Conservation (phyloP, 2,888 invertebrate genomes). For the Auanema freiburgensis region DNA sequence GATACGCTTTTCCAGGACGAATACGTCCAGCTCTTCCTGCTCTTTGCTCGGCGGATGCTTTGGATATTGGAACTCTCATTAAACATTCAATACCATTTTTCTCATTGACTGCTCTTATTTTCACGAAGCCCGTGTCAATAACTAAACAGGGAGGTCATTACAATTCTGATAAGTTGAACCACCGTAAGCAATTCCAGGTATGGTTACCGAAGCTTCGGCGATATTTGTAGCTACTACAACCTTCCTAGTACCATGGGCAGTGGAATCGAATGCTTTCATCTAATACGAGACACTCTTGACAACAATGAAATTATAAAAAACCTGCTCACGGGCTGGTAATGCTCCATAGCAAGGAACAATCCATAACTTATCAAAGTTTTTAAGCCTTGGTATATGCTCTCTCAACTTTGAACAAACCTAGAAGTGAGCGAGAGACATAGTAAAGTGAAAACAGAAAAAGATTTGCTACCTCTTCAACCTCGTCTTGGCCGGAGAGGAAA, state of each 20-base stretch:
- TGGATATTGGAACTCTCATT: conserved; percentile 64
- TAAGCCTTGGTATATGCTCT: conserved; percentile 39
- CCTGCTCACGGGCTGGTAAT: conserved; percentile 73
- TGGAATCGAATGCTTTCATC: conserved; percentile 63
- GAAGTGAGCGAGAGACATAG: not conserved
- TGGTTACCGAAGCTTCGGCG: conserved; percentile 93
- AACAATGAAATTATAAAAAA: too few species aligned
- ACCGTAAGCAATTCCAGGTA: conserved; percentile 88
- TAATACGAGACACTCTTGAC: conserved; percentile 19
- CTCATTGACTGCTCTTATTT: conserved; percentile 85
- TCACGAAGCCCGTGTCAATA: conserved; percentile 93
- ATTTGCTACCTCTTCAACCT: conserved; percentile 53
- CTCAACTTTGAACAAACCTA: conserved; percentile 52
- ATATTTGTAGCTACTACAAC: conserved; percentile 92
- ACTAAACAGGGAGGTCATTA: conserved; percentile 70
- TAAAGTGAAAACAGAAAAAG: conserved; percentile 2
- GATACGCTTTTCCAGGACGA: conserved; percentile 80
- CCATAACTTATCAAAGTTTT: conserved; percentile 63
- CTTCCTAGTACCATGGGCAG: conserved; percentile 73
- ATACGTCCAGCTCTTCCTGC: conserved; percentile 89
- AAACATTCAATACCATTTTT: conserved; percentile 74
- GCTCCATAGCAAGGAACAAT: conserved; percentile 91
- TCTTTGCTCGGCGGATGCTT: conserved; percentile 83
- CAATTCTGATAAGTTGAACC: conserved; percentile 44
- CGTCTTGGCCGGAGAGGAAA: conserved; percentile 71